phyloP scores from a whole-genome alignment of 2,113 vertebrate genomes.

The Charina bottae region DNA sequence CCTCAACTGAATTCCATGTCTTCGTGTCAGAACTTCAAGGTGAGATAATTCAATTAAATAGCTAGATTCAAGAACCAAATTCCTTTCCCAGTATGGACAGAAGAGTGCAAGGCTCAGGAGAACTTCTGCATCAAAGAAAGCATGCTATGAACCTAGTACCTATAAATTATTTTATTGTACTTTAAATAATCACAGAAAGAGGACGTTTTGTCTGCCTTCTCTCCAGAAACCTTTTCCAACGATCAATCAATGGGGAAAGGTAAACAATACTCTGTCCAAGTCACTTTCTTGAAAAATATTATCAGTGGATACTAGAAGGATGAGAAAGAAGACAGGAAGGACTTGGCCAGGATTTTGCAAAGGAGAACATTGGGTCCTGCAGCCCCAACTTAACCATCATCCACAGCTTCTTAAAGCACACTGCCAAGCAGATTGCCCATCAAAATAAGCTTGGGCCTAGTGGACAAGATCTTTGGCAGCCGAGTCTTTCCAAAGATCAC shows the following conservation, averaged over 20 bases:
- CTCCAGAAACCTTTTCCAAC: neutral
- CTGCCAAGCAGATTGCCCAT: too few species aligned
- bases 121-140: neutral
- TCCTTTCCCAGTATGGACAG: neutral
- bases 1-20: neutral
- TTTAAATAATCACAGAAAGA: neutral
- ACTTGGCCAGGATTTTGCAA: neutral
- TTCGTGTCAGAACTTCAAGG: neutral
- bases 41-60: neutral
- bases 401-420: neutral
- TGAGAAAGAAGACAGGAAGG: neutral
- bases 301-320: neutral
- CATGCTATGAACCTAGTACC: neutral
- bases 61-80: neutral
- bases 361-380: neutral
- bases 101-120: neutral
- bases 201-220: neutral
- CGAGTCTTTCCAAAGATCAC: too few species aligned
- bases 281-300: neutral
- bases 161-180: neutral
- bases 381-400: too few species aligned
- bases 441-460: neutral
- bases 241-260: neutral
- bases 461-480: neutral
- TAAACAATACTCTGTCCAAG: neutral